Conservation (phyloP, 2,888 invertebrate genomes). For the Apantesis nais region DNA sequence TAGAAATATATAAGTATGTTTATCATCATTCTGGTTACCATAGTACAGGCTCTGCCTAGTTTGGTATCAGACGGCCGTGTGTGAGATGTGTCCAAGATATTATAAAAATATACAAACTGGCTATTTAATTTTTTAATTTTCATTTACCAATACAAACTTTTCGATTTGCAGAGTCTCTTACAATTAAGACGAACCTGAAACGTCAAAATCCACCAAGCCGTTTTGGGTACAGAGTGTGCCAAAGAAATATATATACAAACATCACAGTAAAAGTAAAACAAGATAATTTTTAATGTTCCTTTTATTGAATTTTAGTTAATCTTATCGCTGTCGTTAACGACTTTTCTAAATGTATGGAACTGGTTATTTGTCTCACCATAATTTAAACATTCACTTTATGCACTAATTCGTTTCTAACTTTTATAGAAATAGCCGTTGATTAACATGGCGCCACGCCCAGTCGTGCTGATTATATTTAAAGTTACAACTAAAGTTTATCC, state of each 20-base stretch:
- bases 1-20: too few species aligned
- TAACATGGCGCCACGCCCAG: slow-evolving; percentile 38
- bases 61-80: too few species aligned
- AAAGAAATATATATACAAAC: not conserved
- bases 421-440: slow-evolving; percentile 23
- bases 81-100: too few species aligned
- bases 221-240: too few species aligned
- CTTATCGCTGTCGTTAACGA: not conserved
- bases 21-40: too few species aligned
- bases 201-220: too few species aligned
- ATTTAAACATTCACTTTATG: slow-evolving; percentile 11
- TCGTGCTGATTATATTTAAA: slow-evolving; percentile 16
- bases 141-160: too few species aligned
- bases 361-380: not conserved
- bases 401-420: slow-evolving; percentile 14
- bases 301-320: not conserved
- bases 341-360: not conserved
- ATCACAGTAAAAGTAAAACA: not conserved
- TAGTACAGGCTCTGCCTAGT: too few species aligned
- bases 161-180: too few species aligned
- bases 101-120: too few species aligned
- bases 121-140: too few species aligned
- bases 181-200: too few species aligned
- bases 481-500: slow-evolving; percentile 30
- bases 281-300: not conserved